Evolutionary conservation across 1,140 invertebrate species (phyloP).

Genomic region (Harpegnathos saltator): DNA sequence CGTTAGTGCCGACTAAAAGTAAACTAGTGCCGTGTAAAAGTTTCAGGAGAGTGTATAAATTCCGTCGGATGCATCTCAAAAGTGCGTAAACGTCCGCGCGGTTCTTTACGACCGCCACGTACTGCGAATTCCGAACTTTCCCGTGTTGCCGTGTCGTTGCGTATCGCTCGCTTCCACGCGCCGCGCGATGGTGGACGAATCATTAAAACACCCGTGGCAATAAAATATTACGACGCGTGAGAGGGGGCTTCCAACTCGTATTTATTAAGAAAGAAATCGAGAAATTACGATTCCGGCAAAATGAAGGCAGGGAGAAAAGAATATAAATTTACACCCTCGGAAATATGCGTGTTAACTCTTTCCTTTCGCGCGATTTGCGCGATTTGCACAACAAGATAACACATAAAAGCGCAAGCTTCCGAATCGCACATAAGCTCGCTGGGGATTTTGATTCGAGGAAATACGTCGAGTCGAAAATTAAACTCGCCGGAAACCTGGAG

Average conservation of each 20-base stretch:
- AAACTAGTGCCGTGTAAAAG: background rate
- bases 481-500: too few relatives aligned
- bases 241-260: background rate
- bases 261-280: background rate
- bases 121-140: conserved; percentile 22
- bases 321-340: background rate
- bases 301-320: background rate
- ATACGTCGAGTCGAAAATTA: too few relatives aligned
- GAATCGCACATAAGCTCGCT: too few relatives aligned
- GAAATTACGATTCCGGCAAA: background rate
- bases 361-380: background rate
- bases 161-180: background rate
- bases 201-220: background rate
- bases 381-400: background rate
- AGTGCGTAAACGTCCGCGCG: background rate
- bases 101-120: conserved; percentile 26
- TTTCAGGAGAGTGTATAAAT: conserved; percentile 38
- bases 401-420: too few relatives aligned
- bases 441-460: too few relatives aligned
- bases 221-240: background rate
- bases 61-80: background rate
- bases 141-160: too few relatives aligned
- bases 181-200: background rate
- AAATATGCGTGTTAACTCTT: background rate
- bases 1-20: conserved; percentile 1